phyloP scores from a whole-genome alignment of 2,797 vertebrate genomes.

The Schizothorax lantsangensis region DNA sequence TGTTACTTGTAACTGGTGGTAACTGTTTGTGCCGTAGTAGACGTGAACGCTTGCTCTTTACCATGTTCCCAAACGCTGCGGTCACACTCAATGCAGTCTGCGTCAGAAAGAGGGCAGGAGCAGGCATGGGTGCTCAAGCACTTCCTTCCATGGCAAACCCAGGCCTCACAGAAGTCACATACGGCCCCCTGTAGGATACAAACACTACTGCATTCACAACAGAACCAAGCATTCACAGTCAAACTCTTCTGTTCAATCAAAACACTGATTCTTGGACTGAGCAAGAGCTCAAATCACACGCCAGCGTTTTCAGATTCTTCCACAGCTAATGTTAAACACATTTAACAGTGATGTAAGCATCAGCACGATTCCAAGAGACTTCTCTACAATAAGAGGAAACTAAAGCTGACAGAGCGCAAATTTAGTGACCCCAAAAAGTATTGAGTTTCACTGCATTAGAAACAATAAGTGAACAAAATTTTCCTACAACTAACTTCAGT shows the following conservation, averaged over 20 bases:
- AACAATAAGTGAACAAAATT: too few species aligned
- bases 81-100: conserved; percentile 95
- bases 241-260: too few species aligned
- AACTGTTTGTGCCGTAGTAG: background rate
- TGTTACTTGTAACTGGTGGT: background rate
- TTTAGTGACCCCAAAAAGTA: too few species aligned
- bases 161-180: conserved; percentile 98
- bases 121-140: conserved; percentile 95
- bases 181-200: conserved; percentile 84
- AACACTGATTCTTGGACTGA: too few species aligned
- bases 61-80: conserved; percentile 96
- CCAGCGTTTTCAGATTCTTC: too few species aligned
- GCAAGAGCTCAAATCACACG: too few species aligned
- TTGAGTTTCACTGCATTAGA: too few species aligned
- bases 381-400: too few species aligned
- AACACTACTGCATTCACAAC: background rate
- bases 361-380: background rate
- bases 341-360: background rate
- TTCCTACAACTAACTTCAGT: background rate
- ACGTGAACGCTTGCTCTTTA: conserved; percentile 63
- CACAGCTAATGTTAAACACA: too few species aligned
- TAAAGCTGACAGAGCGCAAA: background rate
- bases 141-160: conserved; percentile 96
- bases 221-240: background rate
- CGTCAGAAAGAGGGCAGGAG: conserved; percentile 88